These are phyloP conservation scores for Cyprinodon variegatus DNA, from an alignment of 2,113 vertebrate species.

Conservation along the genomic window DNA sequence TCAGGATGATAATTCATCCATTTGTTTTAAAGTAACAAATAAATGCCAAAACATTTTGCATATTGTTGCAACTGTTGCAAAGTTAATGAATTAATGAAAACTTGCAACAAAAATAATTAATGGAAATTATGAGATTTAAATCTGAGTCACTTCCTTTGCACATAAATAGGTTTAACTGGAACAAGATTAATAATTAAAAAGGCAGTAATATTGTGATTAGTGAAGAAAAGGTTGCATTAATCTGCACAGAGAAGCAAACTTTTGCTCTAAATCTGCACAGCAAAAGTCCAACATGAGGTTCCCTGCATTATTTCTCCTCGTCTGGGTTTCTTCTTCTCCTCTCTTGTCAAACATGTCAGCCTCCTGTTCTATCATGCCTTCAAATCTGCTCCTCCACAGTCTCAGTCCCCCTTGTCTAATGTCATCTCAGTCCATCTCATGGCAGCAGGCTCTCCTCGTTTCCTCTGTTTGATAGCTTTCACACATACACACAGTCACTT, in stretches of 20 bases:
- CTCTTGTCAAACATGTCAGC: neutral
- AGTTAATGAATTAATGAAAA: neutral
- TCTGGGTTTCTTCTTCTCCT: slow-evolving; percentile 9
- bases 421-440: slow-evolving; percentile 26
- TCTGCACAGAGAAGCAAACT: neutral
- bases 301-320: too few relatives aligned
- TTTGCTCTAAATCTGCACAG: neutral
- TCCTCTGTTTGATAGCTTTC: slow-evolving; percentile 56
- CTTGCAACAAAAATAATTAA: neutral
- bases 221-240: neutral
- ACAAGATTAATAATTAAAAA: neutral
- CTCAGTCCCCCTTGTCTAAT: slow-evolving; percentile 31
- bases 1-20: too few relatives aligned
- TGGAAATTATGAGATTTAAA: neutral
- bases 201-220: neutral
- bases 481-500: slow-evolving; percentile 21
- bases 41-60: neutral
- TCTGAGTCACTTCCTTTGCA: too few relatives aligned
- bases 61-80: too few relatives aligned
- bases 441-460: slow-evolving; percentile 35
- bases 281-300: neutral
- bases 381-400: slow-evolving; percentile 18
- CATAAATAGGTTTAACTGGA: too few relatives aligned
- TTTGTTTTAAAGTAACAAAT: neutral
- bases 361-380: slow-evolving; percentile 7